Evolutionary conservation across 1,140 invertebrate species (phyloP), one percentile per base, ranked within the genome.

Genomic region (Pseudomyrmex concolor): DNA sequence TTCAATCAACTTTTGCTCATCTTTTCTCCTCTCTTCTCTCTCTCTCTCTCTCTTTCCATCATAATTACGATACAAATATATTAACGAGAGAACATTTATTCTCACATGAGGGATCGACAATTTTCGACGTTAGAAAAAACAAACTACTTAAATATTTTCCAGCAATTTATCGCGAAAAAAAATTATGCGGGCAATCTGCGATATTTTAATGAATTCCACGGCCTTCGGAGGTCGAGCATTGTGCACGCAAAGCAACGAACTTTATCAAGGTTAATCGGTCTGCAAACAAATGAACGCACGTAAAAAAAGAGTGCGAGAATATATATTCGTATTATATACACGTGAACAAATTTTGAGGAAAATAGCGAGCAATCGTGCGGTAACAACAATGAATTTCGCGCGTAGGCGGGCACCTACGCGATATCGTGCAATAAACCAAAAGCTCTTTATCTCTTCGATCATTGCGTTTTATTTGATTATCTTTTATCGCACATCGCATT

Each of bases 221-320:
- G 82, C 86, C 86, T 88, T 87, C 82, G 22, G 74, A 87, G 86
- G 86, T 87, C 86, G 86, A 77, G 45, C 54, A 71, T 80, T 71
- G 59, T 80, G 70, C 73, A 74, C 85, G 86, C 25, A 71, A 87
- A 87, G 74, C 82, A 88, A 88, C 86, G 82, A 88, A 88, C 86
- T 88, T 87, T 55, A 9, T 74, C 86, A 88, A 88, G 86, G 86
- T 34, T 71, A 76, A 73, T 73, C 70, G 15, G 57, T 84, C 57
- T 43, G 55, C 19, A 71, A 67, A 67, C 48, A 25, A 82, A 45
- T 7, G 8, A 15, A 34, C 19, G 66, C 17, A 19, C 4, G 12
- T 3, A 2, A 43, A 45, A 64, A 34, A 78, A 78, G 55, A 68
- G 51, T 34, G 22, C 66, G 48, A 68, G 19, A 78, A 55, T 50